Conservation (phyloP, 2,113 vertebrate genomes). For the Esox niger region DNA sequence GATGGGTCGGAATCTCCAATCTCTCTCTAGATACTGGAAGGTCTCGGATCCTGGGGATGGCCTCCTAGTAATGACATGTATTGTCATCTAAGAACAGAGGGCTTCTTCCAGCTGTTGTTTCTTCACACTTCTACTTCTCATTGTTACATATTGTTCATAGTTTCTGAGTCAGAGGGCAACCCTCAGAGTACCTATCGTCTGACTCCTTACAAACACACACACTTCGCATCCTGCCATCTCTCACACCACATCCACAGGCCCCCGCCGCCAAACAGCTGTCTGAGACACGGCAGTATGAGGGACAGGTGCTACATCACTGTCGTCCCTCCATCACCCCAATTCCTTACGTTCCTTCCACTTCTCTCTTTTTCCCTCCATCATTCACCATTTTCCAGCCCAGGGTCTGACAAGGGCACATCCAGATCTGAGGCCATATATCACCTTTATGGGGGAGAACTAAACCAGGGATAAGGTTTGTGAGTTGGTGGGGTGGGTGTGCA, state of each 20-base stretch:
- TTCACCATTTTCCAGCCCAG: conserved; percentile 63
- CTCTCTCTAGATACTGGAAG: conserved; percentile 58
- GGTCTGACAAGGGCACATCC: conserved; percentile 69
- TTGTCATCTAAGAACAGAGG: neutral
- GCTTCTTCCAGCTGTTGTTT: no score
- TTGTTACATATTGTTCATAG: no score
- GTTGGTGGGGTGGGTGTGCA: neutral
- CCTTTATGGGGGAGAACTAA: conserved; percentile 46
- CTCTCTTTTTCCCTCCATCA: conserved; percentile 54
- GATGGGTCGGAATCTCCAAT: conserved; percentile 59
- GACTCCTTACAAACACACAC: conserved; percentile 3
- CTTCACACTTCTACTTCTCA: no score
- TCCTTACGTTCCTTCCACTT: conserved; percentile 56
- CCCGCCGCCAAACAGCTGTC: conserved; percentile 62
- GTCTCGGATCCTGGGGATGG: conserved; percentile 52
- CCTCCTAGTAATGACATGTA: conserved; percentile 25
- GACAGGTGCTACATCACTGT: conserved; percentile 59
- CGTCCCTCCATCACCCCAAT: conserved; percentile 61
- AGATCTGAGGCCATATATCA: conserved; percentile 62
- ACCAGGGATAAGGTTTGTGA: neutral
- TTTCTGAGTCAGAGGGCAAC: no score
- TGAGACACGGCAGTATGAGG: conserved; percentile 47
- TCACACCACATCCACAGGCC: conserved; percentile 22
- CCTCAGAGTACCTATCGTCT: no score
- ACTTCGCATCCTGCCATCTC: conserved; percentile 15